Conservation (phyloP, 2,888 invertebrate genomes). For the Drosophila melanocephala region DNA sequence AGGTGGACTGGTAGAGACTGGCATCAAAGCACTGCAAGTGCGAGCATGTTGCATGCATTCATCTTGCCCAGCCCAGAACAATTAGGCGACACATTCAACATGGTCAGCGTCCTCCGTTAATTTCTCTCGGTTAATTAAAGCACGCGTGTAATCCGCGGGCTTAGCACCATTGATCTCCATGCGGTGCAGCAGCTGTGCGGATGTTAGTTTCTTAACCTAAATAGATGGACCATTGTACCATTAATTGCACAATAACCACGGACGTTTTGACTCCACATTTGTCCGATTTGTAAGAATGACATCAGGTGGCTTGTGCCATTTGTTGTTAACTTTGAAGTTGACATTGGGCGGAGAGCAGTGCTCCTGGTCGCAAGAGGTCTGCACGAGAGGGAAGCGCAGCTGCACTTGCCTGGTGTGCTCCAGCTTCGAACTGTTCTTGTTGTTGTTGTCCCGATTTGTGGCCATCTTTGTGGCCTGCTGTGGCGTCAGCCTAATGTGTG, state of each 20-base stretch:
- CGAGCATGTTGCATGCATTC: slow-evolving; percentile 93
- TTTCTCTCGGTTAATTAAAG: slow-evolving; percentile 96
- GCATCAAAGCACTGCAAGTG: slow-evolving; percentile 99
- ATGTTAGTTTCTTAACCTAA: slow-evolving; percentile 95
- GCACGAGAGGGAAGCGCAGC: slow-evolving; percentile 95
- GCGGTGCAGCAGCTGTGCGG: slow-evolving; percentile 92
- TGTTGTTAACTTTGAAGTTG: slow-evolving; percentile 96
- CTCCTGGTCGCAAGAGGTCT: slow-evolving; percentile 96
- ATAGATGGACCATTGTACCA: slow-evolving; percentile 87
- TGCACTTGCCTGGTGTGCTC: slow-evolving; percentile 94
- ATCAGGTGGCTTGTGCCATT: slow-evolving; percentile 92
- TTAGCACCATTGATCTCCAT: slow-evolving; percentile 94
- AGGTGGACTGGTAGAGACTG: slow-evolving; percentile 95
- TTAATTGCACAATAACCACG: no score
- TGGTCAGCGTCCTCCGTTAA: slow-evolving; percentile 97
- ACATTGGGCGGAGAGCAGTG: slow-evolving; percentile 97
- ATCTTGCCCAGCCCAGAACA: slow-evolving; percentile 96
- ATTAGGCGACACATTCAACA: slow-evolving; percentile 95
- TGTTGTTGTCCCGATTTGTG: slow-evolving; percentile 88
- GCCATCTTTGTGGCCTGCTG: slow-evolving; percentile 97
- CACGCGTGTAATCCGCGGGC: slow-evolving; percentile 95
- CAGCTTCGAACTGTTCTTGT: slow-evolving; percentile 88
- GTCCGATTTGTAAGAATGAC: no score
- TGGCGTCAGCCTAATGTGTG: slow-evolving; percentile 93
- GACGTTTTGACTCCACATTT: no score